phyloP scores from a whole-genome alignment of 2,113 vertebrate genomes.

The Pterocles orientalis region DNA sequence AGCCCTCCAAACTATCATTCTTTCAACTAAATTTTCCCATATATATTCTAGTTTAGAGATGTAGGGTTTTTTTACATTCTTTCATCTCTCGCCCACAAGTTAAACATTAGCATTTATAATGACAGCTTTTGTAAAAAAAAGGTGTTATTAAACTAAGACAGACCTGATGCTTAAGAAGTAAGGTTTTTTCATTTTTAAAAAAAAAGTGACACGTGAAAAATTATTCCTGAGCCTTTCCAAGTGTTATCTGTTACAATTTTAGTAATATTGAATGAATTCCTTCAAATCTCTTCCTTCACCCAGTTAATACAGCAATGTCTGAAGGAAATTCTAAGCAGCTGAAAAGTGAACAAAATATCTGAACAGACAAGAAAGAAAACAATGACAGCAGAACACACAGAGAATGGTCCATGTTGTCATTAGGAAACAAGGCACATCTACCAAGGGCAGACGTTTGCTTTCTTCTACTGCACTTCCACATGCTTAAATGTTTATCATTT shows the following conservation, averaged over 20 bases:
- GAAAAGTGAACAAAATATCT: background rate
- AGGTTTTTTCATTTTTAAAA: background rate
- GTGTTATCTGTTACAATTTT: background rate
- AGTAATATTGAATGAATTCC: background rate
- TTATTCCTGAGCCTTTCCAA: background rate
- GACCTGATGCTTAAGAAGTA: background rate
- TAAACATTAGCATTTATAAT: slow-evolving; percentile 37
- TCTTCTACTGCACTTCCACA: background rate
- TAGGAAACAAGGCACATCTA: background rate
- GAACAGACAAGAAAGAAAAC: background rate
- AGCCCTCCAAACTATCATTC: background rate
- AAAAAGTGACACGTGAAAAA: slow-evolving; percentile 1
- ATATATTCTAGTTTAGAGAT: background rate
- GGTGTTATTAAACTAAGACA: background rate
- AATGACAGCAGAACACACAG: background rate
- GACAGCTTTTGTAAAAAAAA: background rate
- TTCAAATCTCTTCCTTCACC: background rate
- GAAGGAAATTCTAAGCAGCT: background rate
- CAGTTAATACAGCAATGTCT: background rate
- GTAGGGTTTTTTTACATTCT: background rate
- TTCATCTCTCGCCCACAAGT: background rate
- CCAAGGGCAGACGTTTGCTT: background rate
- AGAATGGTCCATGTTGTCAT: background rate
- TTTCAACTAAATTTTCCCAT: background rate
- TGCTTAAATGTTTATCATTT: background rate